Percentiles rank a stretch among this genome's conserved stretches.
These are phyloP conservation scores for Zelostemma sp. DNA, from an alignment of 1,140 invertebrate genomes.

Conservation along the genomic window DNA sequence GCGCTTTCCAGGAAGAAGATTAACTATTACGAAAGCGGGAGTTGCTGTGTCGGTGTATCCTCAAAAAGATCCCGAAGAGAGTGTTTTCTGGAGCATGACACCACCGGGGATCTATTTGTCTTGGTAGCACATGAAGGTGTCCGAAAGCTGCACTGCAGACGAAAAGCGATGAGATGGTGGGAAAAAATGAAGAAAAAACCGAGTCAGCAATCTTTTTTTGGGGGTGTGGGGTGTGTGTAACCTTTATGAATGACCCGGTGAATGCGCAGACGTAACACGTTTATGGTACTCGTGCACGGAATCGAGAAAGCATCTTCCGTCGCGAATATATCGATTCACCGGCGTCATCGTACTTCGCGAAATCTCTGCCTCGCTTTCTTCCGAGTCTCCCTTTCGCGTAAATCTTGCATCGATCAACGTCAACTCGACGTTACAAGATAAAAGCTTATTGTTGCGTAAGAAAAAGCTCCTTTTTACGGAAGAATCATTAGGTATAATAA, in stretches of 20 bases:
- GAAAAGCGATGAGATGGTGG: slow-evolving; percentile 21
- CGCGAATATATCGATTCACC: slow-evolving; percentile 21
- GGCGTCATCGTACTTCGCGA: slow-evolving; percentile 24
- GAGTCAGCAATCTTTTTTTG: slow-evolving; percentile 10
- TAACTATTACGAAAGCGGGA: slow-evolving; percentile 27
- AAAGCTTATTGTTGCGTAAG: slow-evolving; percentile 23
- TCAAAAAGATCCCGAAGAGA: slow-evolving; percentile 24
- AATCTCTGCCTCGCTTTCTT: slow-evolving; percentile 17
- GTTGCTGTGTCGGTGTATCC: slow-evolving; percentile 13
- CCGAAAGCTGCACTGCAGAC: slow-evolving; percentile 32
- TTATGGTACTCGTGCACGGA: slow-evolving; percentile 24
- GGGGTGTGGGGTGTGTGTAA: slow-evolving; percentile 22
- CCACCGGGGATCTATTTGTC: slow-evolving; percentile 50
- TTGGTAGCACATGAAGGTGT: slow-evolving; percentile 48
- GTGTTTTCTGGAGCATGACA: slow-evolving; percentile 33
- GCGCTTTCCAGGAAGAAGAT: slow-evolving; percentile 23
- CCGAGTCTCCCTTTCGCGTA: not conserved
- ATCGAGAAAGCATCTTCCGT: slow-evolving; percentile 20
- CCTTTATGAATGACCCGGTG: slow-evolving; percentile 46
- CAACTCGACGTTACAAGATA: slow-evolving; percentile 27
- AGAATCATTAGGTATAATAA: too few species aligned
- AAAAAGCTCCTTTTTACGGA: too few species aligned
- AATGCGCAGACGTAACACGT: slow-evolving; percentile 25
- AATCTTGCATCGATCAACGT: slow-evolving; percentile 27
- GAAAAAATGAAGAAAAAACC: slow-evolving; percentile 31